A percentile compares a stretch with the other conserved stretches of the same genome.
Evolutionary conservation across 2,113 vertebrate genomes (phyloP).

Genomic region (Microcebus lehilahytsara): DNA sequence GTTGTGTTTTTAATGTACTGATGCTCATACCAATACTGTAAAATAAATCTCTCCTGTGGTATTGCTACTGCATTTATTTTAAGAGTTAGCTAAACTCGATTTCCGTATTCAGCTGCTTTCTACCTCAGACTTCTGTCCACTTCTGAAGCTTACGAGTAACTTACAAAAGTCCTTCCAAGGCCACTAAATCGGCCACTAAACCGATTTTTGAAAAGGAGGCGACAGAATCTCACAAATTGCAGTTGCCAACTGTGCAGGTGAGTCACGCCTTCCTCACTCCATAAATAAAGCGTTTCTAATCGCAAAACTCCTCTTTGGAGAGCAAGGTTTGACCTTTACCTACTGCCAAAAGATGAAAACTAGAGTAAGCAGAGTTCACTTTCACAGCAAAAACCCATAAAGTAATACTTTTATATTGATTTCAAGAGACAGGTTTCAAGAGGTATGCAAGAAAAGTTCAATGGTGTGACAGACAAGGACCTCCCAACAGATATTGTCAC

Average conservation of each 20-base stretch:
- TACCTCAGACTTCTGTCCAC: background rate
- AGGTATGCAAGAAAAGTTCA: background rate
- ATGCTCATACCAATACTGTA: background rate
- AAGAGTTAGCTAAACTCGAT: background rate
- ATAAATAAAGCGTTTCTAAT: background rate
- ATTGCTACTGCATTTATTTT: background rate
- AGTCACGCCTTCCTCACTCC: background rate
- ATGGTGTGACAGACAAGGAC: background rate
- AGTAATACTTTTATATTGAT: background rate
- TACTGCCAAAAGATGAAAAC: background rate
- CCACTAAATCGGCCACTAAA: background rate
- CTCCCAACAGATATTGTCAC: constrained; percentile 22
- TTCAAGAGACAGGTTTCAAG: background rate
- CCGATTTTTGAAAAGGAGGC: constrained; percentile 7
- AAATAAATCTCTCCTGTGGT: background rate
- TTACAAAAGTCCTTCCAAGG: background rate
- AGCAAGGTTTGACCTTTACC: background rate
- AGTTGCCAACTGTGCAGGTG: background rate
- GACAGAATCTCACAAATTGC: background rate
- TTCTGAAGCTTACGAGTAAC: background rate
- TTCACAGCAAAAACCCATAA: background rate
- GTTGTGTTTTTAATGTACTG: background rate
- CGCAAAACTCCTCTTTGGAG: background rate
- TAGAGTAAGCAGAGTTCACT: background rate
- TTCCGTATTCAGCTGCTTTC: background rate